phyloP scores from a whole-genome alignment of 1,140 invertebrate genomes.

The Adelges cooleyi region DNA sequence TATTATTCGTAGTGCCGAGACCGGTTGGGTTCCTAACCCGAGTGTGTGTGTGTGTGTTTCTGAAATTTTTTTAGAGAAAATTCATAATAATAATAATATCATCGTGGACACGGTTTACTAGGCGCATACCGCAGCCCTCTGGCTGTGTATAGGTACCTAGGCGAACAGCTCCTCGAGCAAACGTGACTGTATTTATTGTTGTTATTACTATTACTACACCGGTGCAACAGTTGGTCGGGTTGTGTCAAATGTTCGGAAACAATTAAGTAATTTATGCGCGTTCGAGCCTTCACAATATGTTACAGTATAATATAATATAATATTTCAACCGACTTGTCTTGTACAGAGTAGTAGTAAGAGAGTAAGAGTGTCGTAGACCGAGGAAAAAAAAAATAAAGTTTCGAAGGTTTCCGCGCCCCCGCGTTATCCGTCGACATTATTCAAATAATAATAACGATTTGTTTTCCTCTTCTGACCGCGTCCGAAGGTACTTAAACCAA shows the following conservation, averaged over 20 bases:
- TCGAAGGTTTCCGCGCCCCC: neutral
- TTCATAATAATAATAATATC: too few species aligned
- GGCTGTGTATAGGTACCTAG: too few species aligned
- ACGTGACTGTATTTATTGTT: neutral
- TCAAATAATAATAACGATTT: too few species aligned
- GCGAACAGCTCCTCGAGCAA: neutral
- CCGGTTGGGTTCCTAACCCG: too few species aligned
- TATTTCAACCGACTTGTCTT: neutral
- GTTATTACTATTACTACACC: too few species aligned
- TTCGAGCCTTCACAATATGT: neutral
- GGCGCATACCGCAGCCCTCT: neutral
- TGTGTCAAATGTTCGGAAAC: conserved; percentile 1
- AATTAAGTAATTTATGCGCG: conserved; percentile 3
- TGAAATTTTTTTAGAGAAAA: too few species aligned
- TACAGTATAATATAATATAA: too few species aligned
- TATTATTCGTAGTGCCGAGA: too few species aligned
- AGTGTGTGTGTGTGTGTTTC: too few species aligned
- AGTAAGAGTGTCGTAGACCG: neutral
- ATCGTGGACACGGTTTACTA: conserved; percentile 4
- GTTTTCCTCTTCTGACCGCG: too few species aligned
- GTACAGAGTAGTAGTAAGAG: neutral
- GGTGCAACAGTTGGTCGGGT: conserved; percentile 1
- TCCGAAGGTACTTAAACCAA: too few species aligned
- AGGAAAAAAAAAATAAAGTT: neutral
- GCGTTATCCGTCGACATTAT: neutral